These are phyloP conservation scores for Virgularia gustaviana DNA, from an alignment of 92 coral and sea anemone genomes.

Conservation along the genomic window DNA sequence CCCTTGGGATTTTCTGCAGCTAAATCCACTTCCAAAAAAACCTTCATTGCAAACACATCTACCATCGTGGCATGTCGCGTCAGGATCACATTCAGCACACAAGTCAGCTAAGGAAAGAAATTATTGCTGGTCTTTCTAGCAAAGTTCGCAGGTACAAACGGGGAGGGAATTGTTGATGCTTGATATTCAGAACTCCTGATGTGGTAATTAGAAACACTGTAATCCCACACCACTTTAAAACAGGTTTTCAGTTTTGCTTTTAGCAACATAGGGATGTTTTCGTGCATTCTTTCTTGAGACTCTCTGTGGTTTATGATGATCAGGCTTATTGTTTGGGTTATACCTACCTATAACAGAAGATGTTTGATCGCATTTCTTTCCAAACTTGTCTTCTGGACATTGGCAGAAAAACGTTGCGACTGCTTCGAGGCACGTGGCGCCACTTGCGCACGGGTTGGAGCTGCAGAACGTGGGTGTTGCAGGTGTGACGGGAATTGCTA, in stretches of 20 bases:
- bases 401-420: constrained; percentile 64
- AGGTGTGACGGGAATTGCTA: neutral
- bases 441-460: constrained; percentile 68
- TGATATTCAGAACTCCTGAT: too few species aligned
- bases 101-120: constrained; percentile 67
- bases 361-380: constrained; percentile 62
- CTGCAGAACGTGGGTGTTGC: constrained; percentile 49
- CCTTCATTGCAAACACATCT: constrained; percentile 81
- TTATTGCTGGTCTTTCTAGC: too few species aligned
- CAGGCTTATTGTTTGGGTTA: too few species aligned
- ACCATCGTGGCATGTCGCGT: constrained; percentile 84
- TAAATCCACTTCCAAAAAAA: constrained; percentile 78
- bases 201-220: too few species aligned
- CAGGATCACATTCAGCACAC: constrained; percentile 85
- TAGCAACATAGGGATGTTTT: neutral
- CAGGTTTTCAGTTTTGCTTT: neutral
- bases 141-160: too few species aligned
- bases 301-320: neutral
- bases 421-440: constrained; percentile 81
- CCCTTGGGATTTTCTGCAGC: constrained; percentile 51
- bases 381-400: constrained; percentile 61
- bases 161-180: too few species aligned
- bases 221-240: too few species aligned
- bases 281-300: neutral
- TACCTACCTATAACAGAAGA: constrained; percentile 26